phyloP scores from a whole-genome alignment of 35 echinoderm and acorn worm genomes.

The Strongylocentrotus purpuratus region DNA sequence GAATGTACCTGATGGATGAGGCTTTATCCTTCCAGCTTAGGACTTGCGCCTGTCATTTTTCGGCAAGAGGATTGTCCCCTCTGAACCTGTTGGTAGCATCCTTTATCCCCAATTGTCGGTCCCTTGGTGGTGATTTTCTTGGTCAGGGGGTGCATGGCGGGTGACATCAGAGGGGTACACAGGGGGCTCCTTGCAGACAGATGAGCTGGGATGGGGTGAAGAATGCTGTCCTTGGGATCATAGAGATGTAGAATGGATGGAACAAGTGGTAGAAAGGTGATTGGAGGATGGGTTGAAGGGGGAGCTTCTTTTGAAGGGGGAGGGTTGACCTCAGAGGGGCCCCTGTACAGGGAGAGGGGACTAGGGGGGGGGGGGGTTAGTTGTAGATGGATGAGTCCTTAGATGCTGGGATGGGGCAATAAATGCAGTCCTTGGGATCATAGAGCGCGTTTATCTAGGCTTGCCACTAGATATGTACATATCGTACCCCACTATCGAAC shows the following conservation, averaged over 20 bases:
- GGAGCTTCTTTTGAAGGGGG: not conserved
- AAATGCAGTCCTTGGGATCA: not conserved
- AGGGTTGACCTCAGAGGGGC: too few species aligned
- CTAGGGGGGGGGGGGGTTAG: not conserved
- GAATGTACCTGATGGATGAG: not conserved
- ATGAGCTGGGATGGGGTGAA: not conserved
- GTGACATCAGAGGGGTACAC: slow-evolving; percentile 42
- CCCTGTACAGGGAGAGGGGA: too few species aligned
- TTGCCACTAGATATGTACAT: too few species aligned
- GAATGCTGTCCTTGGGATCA: not conserved
- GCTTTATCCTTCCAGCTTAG: not conserved
- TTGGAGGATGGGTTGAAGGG: not conserved
- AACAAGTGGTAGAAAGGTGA: not conserved
- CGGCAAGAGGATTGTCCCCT: slow-evolving; percentile 25
- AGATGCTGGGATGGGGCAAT: not conserved
- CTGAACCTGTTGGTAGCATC: slow-evolving; percentile 45
- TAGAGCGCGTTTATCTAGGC: too few species aligned
- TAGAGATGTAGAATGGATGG: not conserved
- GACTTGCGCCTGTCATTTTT: not conserved
- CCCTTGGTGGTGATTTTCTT: slow-evolving; percentile 44
- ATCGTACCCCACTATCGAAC: too few species aligned
- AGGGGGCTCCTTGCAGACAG: slow-evolving; percentile 32
- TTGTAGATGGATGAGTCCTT: slow-evolving; percentile 30
- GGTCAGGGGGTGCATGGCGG: slow-evolving; percentile 40
- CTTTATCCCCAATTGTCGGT: slow-evolving; percentile 36